Evolutionary conservation across 2,797 vertebrate genomes (phyloP).

Genomic region (Syndactyla subalaris): DNA sequence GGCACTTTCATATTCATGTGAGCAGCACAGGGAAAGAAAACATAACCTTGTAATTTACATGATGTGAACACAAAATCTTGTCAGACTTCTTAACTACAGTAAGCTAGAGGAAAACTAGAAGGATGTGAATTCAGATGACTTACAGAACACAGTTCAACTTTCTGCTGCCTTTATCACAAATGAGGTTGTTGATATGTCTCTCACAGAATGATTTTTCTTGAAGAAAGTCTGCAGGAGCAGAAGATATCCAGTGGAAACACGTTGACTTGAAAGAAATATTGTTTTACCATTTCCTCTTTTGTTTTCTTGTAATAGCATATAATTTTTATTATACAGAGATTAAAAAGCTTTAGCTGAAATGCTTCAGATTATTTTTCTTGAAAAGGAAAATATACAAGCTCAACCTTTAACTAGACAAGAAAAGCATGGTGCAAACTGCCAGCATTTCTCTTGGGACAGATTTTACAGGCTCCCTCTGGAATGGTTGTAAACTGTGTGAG

Average conservation of each 20-base stretch:
- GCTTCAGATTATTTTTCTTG: neutral
- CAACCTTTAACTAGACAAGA: neutral
- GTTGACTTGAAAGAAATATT: neutral
- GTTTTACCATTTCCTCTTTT: neutral
- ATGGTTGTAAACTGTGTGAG: neutral
- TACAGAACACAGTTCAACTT: neutral
- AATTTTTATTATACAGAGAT: neutral
- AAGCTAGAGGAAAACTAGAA: neutral
- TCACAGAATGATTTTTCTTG: neutral
- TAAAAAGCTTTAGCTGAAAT: neutral
- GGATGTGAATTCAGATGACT: neutral
- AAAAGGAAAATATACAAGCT: neutral
- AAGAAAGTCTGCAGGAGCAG: neutral
- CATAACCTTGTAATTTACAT: neutral
- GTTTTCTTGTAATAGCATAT: neutral
- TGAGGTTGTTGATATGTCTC: neutral
- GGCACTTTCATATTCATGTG: neutral
- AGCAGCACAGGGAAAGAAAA: neutral
- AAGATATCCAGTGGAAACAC: neutral
- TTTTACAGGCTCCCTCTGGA: neutral
- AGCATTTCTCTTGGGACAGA: neutral
- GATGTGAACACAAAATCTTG: neutral
- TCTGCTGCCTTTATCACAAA: neutral
- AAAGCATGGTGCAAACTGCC: neutral
- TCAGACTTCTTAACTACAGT: neutral